Evolutionary conservation across 2,888 invertebrate species (phyloP), one percentile per base, ranked within the genome.

Genomic region (Octodonta nipae): DNA sequence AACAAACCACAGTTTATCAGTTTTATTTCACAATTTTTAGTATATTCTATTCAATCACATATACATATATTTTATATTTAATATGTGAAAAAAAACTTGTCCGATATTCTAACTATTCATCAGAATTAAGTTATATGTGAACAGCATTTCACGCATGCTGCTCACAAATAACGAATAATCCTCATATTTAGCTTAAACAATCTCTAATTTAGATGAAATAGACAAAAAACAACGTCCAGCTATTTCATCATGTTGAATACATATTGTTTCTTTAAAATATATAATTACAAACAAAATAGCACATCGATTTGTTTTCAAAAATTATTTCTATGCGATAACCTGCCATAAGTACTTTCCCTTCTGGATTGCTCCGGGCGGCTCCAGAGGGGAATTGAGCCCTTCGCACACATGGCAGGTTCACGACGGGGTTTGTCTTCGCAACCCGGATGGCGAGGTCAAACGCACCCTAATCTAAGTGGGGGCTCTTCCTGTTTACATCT

Each of bases 301-400:
- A 58, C 58, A 58, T 57, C 58, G 46, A 57, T 51, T 43, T 37
- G 34, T 30, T 26, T 34, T 20, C 30, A 32, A 34, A n/a, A 29
- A 29, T 14, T 13, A 10, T 28, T 12, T 36, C 31, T 30, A 26
- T 29, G 26, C 46, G 48, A 34, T 38, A 55, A 56, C 52, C 52
- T 48, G 48, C 47, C 49, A 16, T 6, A 30, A 37, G 42, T 40
- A 40, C 45, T 43, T 38, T 43, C 41, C 37, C 41, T 44, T 43
- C 45, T 47, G 44, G 28, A 29, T 25, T 17, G 51, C 51, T 51
- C 67, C 68, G 67, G 68, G 67, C 56, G 51, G 51, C 57, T 46
- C 56, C 57, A 61, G 58, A 59, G 59, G 64, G 54, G 58, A 63
- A 66, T 64, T 68, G 69, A 71, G 70, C 70, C 71, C 68, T 64